These are phyloP conservation scores for Gymnoscopelus microlampas DNA, from an alignment of 2,797 vertebrate species.

Conservation along the genomic window DNA sequence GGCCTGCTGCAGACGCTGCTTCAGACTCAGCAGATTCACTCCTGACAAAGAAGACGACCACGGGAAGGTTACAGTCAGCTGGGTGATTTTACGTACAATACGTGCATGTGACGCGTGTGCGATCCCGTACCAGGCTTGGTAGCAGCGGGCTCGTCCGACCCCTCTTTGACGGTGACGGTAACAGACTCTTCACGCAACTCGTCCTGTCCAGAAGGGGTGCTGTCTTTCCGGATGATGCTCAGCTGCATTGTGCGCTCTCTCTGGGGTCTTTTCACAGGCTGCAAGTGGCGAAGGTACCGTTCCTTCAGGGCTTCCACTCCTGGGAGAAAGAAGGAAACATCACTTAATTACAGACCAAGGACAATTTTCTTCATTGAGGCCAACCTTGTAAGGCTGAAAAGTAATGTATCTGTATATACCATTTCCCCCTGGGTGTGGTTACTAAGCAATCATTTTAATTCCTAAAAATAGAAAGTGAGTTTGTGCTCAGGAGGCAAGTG, in stretches of 20 bases:
- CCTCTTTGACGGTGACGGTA: slow-evolving; percentile 85
- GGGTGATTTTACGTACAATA: neutral
- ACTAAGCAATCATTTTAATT: too few species aligned
- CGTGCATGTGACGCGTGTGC: neutral
- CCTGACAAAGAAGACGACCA: slow-evolving; percentile 74
- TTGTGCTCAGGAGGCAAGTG: neutral
- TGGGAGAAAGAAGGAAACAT: slow-evolving; percentile 48
- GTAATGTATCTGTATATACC: too few species aligned
- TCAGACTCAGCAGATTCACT: slow-evolving; percentile 89
- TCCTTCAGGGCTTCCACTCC: slow-evolving; percentile 91
- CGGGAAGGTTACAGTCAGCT: neutral
- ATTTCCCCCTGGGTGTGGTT: too few species aligned
- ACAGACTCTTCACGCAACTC: slow-evolving; percentile 85
- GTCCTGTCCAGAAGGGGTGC: slow-evolving; percentile 85
- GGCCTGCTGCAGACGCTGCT: slow-evolving; percentile 93
- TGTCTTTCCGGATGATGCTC: slow-evolving; percentile 88
- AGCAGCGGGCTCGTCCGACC: slow-evolving; percentile 70
- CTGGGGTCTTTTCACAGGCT: slow-evolving; percentile 68
- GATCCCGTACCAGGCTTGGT: slow-evolving; percentile 86
- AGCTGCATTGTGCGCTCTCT: slow-evolving; percentile 82
- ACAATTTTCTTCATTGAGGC: too few species aligned
- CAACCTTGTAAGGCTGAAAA: too few species aligned
- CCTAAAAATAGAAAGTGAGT: neutral
- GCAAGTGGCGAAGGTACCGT: slow-evolving; percentile 90
- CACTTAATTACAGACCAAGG: too few species aligned